Conservation (phyloP, 2,113 vertebrate genomes). For the Microtus oregoni region DNA sequence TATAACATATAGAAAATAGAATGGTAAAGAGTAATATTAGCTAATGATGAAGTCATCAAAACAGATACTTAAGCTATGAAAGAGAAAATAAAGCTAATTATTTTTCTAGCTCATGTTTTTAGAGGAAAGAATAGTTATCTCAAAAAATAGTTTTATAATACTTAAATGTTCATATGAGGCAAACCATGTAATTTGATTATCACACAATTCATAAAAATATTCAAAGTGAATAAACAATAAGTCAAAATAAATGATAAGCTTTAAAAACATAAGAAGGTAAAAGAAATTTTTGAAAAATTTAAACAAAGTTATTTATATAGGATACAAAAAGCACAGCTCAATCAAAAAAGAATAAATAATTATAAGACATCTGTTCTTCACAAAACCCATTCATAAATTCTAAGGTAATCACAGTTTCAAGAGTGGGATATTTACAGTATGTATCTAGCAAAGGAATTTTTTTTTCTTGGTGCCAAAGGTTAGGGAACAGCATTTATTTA, state of each 20-base stretch:
- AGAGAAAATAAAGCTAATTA: background rate
- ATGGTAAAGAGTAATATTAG: background rate
- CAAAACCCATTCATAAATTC: background rate
- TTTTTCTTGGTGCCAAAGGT: background rate
- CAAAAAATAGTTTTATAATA: conserved; percentile 4
- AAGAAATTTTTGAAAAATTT: background rate
- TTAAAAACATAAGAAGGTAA: background rate
- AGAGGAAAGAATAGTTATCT: background rate
- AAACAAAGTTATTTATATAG: background rate
- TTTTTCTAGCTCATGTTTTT: background rate
- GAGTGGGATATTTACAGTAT: background rate
- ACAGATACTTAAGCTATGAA: background rate
- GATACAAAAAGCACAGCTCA: background rate
- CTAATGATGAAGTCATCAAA: background rate
- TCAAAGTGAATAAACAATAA: background rate
- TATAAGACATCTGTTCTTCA: background rate
- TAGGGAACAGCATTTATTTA: too few relatives aligned
- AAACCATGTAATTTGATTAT: background rate
- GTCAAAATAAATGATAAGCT: background rate
- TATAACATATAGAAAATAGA: background rate
- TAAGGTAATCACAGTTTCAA: background rate
- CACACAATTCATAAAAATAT: background rate
- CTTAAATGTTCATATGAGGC: background rate
- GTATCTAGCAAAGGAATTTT: background rate
- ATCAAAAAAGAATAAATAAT: background rate